phyloP scores from a whole-genome alignment of 2,113 vertebrate genomes.

The Neofelis nebulosa region DNA sequence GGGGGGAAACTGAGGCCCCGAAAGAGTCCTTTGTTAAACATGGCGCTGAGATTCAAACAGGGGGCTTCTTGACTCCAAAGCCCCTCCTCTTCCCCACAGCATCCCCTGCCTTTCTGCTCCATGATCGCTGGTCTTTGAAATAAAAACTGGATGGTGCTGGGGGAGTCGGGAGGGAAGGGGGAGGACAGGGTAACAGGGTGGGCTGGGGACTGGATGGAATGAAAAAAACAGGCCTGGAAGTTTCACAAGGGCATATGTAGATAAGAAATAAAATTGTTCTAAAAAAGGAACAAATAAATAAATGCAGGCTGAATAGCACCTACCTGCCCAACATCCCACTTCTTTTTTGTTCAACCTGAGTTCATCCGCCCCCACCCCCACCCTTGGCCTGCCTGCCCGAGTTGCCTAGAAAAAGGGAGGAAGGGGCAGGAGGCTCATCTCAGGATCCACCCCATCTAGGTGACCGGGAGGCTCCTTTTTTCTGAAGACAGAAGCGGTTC shows the following conservation, averaged over 20 bases:
- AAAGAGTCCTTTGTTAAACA: background rate
- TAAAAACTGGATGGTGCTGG: background rate
- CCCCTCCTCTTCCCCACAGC: background rate
- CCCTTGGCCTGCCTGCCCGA: background rate
- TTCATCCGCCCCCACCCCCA: background rate
- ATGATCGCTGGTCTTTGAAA: background rate
- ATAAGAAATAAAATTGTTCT: slow-evolving; percentile 45
- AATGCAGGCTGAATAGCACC: background rate
- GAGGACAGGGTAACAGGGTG: background rate
- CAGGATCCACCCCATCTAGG: background rate
- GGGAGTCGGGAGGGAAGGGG: too few species aligned
- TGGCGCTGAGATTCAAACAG: background rate
- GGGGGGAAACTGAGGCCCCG: background rate
- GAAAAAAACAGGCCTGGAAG: background rate
- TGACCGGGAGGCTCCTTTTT: slow-evolving; percentile 59
- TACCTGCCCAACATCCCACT: background rate
- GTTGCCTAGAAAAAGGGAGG: background rate
- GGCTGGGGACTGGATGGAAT: background rate
- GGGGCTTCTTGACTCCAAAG: background rate
- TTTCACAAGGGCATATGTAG: background rate
- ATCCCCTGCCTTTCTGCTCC: background rate
- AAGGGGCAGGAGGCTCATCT: background rate
- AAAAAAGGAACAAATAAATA: background rate
- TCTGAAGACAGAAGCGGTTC: slow-evolving; percentile 51
- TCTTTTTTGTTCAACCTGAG: background rate